Evolutionary conservation across 2,113 vertebrate genomes (phyloP), one percentile per base, ranked within the genome.

Genomic region (Ibidorhyncha struthersii): DNA sequence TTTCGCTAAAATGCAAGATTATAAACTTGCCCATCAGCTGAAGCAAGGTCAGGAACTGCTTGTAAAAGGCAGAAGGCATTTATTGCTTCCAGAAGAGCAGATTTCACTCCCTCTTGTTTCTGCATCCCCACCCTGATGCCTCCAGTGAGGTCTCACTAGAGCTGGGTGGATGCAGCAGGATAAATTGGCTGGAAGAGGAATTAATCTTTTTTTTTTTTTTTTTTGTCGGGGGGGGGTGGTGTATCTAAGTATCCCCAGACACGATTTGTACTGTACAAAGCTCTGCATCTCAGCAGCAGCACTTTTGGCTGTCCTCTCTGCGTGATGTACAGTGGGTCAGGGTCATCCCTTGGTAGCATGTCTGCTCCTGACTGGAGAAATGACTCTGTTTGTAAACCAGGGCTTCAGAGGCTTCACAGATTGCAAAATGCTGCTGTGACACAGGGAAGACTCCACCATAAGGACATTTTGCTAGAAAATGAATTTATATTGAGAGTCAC

Each of bases 21-120:
- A 69, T 92, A 95, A 97, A 96, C 93, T 95, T 78, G 93, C 93
- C 93, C 95, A 90, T 95, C 94, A 96, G 86, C 78, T 41, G 58
- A 78, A 73, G 84, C 20, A n/a, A 91, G 94, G 93, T 96, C 89
- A 45, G 87, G 71, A 94, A 70, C 77, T 76, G 87, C 86, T 76
- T 93, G 80, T 79, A 81, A 86, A 69, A 86, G 89, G 93, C 94
- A 93, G 87, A 38, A 96, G 89, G 58, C 89, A 93, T 91, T 96
- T 96, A 96, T 87, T 95, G 87, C 93, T 96, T 89, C 91, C 93
- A 95, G 95, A 92, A 91, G 61, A 87, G 80, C 52, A 88, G 50
- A 89, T 74, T 92, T 84, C 71, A 66, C 67, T 96, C 77, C 82
- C 45, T 96, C 58, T 91, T 82, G 4, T 82, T 93, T 76, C 78